Base-by-base conservation (phyloP, 2,113 vertebrate genomes). In the Tetrax tetrax region DNA sequence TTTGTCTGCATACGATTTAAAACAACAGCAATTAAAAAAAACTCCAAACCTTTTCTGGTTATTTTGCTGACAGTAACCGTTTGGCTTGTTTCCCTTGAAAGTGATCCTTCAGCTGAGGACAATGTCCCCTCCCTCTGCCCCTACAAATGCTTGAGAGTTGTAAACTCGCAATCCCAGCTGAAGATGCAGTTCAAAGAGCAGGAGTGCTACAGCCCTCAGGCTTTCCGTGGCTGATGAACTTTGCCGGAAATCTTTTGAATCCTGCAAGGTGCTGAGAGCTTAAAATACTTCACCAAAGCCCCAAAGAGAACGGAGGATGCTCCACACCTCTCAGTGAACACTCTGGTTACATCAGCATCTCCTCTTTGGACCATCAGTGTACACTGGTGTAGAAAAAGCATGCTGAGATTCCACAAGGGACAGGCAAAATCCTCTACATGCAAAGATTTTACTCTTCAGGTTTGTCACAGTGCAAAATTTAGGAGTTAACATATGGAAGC, bases 1-100 rank as follows among this genome's bases (percentile, higher is more conserved):
- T 96, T 96, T 96, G 66, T 83, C 80, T 92, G 22, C 14, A 12
- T 66, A 59, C 83, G 33, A 77, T 92, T 93, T 94, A 56, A 79
- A 87, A 33, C 21, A 69, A 12, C 13, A 63, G 22, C 9, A 35
- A 15, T 5, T 43, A 14, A 16, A 81, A 29, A 64, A 16, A 25
- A 14, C 7, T n/a, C 4, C 25, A 51, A 50, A 27, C 2, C n/a
- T 59, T 86, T 89, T 77, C 25, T 17, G 35, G 6, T 66, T 2
- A 0, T 59, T 22, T 63, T 78, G 17, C 51, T 71, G 31, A 63
- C 0, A 0, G 57, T 10, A 74, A 15, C 35, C 29, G 3, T 82
- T 89, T 3, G 0, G 12, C 65, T 81, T 68, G 35, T 94, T 93
- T 57, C 38, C 8, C 54, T 45, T 51, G 56, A 72, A 94, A 85